Percentiles rank a stretch among this genome's conserved stretches.
These are phyloP conservation scores for human (Homo sapiens) DNA, from an alignment of 2,113 vertebrate genomes.

Conservation along the genomic window DNA sequence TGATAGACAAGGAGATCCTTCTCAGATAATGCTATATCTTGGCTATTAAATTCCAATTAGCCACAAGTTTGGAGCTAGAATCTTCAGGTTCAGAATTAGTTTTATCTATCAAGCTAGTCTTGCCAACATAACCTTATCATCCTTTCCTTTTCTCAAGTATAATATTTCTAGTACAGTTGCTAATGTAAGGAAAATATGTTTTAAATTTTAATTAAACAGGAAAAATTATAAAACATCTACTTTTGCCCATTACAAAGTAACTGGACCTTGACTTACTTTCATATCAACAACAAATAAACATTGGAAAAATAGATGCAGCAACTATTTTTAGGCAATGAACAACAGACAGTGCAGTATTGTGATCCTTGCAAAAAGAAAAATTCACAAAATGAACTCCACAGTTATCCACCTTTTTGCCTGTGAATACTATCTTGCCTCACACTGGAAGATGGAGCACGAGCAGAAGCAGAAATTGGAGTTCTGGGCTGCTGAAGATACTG, in stretches of 20 bases:
- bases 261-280: neutral
- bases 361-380: slow-evolving; percentile 5
- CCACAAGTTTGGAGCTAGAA: slow-evolving; percentile 32
- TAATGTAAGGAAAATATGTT: slow-evolving; percentile 8
- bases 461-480: slow-evolving; percentile 22
- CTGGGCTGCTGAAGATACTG: neutral
- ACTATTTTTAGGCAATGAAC: neutral
- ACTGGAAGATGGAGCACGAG: neutral
- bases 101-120: neutral
- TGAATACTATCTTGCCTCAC: neutral
- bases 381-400: neutral
- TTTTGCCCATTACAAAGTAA: slow-evolving; percentile 14
- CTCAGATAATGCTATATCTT: neutral
- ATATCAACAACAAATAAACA: slow-evolving; percentile 40
- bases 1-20: neutral
- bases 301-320: slow-evolving; percentile 1
- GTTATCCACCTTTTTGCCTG: neutral
- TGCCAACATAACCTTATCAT: neutral
- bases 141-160: neutral
- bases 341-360: neutral
- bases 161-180: neutral
- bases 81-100: slow-evolving; percentile 8
- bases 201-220: slow-evolving; percentile 37
- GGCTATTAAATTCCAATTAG: slow-evolving; percentile 11
- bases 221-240: neutral